Evolutionary conservation across 2,797 vertebrate species (phyloP), one percentile per base, ranked within the genome.

Genomic region (Protosalanx chinensis): DNA sequence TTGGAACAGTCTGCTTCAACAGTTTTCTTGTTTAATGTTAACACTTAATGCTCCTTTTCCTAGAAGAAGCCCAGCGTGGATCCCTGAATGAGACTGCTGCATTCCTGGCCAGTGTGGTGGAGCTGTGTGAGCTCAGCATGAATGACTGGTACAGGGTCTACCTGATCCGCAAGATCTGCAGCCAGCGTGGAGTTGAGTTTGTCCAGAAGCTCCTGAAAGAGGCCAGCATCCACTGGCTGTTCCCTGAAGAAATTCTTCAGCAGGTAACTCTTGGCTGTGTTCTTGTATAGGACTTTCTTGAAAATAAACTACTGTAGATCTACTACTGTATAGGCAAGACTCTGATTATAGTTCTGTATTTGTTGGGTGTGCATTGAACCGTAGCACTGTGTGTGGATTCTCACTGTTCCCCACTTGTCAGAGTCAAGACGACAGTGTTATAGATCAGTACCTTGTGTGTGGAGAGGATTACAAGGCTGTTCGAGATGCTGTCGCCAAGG

Each of bases 131-230:
- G 3, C 70, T 0, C 0, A 69, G 83, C 30, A 30, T 61, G 8
- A 97, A 97, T 0, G 88, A 94, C 86, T 99, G 97, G 97, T 92
- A 93, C 78, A 79, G 87, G 0, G 88, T 99, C 73, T 99, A 96
- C 87, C 88, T 98, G 72, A 87, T 97, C 57, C 91, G 97, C 64
- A 97, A 91, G 74, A 89, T 96, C 6, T 82, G 91, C 66, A 92
- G 88, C 79, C 93, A 89, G 41, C 70, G 83, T 0, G 97, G 97
- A 6, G 82, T 96, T 68, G 94, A 95, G 18, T 95, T 92, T 64
- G 92, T 94, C 69, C 92, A 94, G 88, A 91, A 86, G 56, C 87
- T 96, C 65, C 87, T 91, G 58, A 84, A 84, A 41, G 56, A 58
- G 37, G 70, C 87, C 1, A 23, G 30, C 0, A 87, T 88, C 68